Conservation (phyloP, 2,113 vertebrate species). For the Panthera leo region DNA sequence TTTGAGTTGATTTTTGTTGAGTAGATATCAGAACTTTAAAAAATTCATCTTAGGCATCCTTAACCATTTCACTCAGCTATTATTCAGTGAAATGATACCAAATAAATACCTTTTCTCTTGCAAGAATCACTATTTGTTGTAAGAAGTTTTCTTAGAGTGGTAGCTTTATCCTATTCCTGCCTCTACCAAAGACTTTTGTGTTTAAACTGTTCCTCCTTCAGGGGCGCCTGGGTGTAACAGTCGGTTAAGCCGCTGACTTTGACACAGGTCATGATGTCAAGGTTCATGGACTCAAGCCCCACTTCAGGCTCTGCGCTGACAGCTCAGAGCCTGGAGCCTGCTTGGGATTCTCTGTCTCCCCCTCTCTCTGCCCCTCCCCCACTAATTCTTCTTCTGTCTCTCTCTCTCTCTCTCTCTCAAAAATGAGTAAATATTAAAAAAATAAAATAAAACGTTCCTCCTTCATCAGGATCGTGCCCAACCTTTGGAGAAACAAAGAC, state of each 20-base stretch:
- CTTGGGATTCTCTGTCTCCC: too few relatives aligned
- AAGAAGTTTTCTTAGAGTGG: not conserved
- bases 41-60: not conserved
- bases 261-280: too few relatives aligned
- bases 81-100: not conserved
- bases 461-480: not conserved
- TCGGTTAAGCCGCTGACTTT: too few relatives aligned
- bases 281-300: too few relatives aligned
- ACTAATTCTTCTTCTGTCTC: too few relatives aligned
- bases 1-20: not conserved
- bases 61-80: not conserved
- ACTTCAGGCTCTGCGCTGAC: too few relatives aligned
- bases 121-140: not conserved
- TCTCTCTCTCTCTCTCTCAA: too few relatives aligned
- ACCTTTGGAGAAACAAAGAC: not conserved
- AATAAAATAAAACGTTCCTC: not conserved
- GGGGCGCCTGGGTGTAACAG: too few relatives aligned
- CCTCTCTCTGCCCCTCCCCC: too few relatives aligned
- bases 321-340: too few relatives aligned
- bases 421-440: too few relatives aligned
- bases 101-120: not conserved
- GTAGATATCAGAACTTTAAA: not conserved
- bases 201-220: not conserved
- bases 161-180: not conserved
- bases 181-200: not conserved